phyloP scores from a whole-genome alignment of 2,888 invertebrate species.

The Ennomos erosarius region DNA sequence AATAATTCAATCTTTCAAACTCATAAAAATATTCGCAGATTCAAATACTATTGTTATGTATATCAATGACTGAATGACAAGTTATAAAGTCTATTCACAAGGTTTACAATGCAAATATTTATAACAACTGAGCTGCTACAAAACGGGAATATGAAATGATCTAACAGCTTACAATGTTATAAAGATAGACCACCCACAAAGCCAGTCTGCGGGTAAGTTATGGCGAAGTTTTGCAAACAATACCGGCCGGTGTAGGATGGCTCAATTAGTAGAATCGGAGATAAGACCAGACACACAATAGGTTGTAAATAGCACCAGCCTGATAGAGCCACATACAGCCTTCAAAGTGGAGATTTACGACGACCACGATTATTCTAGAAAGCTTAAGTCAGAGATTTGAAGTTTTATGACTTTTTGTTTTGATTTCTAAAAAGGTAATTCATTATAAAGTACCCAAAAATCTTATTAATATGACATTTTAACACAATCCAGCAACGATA shows the following conservation, averaged over 20 bases:
- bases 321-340: constrained; percentile 41
- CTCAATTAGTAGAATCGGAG: constrained; percentile 78
- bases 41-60: not conserved
- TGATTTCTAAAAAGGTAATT: constrained; percentile 7
- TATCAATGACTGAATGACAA: constrained; percentile 5
- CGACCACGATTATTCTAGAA: constrained; percentile 18
- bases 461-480: not conserved
- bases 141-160: constrained; percentile 37
- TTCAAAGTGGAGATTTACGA: constrained; percentile 39
- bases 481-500: no score
- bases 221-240: constrained; percentile 81
- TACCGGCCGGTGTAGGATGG: constrained; percentile 74
- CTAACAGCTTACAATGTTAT: constrained; percentile 38
- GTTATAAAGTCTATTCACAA: constrained; percentile 7
- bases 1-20: no score
- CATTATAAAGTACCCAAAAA: not conserved
- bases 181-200: constrained; percentile 67
- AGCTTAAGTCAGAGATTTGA: constrained; percentile 30
- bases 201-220: constrained; percentile 62
- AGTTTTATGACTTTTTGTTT: constrained; percentile 36
- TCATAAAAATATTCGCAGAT: no score
- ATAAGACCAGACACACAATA: constrained; percentile 73
- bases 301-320: constrained; percentile 64
- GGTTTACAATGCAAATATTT: constrained; percentile 25
- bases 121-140: constrained; percentile 18